Conservation (phyloP, 1,140 invertebrate species). For the Drosophila baimaii region DNA sequence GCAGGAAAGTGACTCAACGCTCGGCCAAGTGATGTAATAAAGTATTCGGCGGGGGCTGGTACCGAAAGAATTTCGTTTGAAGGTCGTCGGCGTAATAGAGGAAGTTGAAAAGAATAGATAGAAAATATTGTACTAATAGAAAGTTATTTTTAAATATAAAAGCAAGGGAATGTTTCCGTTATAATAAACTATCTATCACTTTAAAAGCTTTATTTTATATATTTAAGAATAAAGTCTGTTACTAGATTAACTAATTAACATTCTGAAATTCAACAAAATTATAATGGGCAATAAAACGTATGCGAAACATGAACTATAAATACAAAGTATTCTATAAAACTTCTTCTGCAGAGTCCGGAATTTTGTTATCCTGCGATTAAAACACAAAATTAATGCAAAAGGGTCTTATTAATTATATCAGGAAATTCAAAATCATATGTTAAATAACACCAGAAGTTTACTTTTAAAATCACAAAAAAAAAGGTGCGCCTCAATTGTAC, state of each 20-base stretch:
- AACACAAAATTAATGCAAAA: neutral
- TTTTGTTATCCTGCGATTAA: neutral
- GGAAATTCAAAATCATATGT: neutral
- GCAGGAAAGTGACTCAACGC: constrained; percentile 63
- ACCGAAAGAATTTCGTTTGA: constrained; percentile 59
- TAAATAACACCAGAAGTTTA: neutral
- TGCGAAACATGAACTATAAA: no score
- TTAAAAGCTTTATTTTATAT: neutral
- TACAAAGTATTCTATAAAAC: no score
- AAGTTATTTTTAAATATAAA: neutral
- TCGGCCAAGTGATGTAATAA: constrained; percentile 67
- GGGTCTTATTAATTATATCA: neutral
- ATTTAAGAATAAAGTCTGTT: no score
- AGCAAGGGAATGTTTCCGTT: neutral
- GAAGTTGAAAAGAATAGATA: neutral
- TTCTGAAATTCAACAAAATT: no score
- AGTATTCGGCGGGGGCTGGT: constrained; percentile 11
- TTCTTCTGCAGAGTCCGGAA: no score
- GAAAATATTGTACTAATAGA: neutral
- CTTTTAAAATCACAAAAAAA: neutral
- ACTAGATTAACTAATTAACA: no score
- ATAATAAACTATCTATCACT: no score
- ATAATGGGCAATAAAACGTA: no score
- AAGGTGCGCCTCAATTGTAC: neutral
- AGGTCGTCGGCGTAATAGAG: constrained; percentile 26